phyloP scores from a whole-genome alignment of 2,797 vertebrate genomes.

The Anguilla megastoma region DNA sequence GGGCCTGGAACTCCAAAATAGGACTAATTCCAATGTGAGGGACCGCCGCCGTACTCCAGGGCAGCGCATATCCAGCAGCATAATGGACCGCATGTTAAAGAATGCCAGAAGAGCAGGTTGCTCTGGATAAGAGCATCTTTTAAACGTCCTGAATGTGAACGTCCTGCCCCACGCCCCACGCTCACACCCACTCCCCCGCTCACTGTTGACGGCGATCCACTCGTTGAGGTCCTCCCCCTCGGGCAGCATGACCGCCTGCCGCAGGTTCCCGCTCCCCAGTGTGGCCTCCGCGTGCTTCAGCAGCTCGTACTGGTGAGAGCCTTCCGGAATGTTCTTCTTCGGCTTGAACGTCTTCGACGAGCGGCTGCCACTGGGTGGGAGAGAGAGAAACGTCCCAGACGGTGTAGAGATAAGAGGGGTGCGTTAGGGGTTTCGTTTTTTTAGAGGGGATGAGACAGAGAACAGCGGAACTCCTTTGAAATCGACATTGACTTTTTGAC shows the following conservation, averaged over 20 bases:
- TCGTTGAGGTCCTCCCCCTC: slow-evolving; percentile 97
- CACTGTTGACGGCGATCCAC: slow-evolving; percentile 97
- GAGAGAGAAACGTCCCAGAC: slow-evolving; percentile 20
- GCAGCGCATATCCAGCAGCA: too few relatives aligned
- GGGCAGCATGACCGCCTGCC: slow-evolving; percentile 93
- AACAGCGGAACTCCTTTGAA: not conserved
- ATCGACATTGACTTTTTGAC: not conserved
- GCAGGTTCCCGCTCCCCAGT: slow-evolving; percentile 89
- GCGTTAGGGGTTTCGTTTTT: not conserved
- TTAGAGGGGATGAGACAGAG: not conserved
- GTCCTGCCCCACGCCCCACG: too few relatives aligned
- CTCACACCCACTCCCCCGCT: slow-evolving; percentile 58
- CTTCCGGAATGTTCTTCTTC: slow-evolving; percentile 95
- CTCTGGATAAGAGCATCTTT: too few relatives aligned
- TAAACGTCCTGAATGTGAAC: too few relatives aligned
- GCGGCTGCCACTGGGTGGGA: slow-evolving; percentile 79
- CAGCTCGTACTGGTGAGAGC: slow-evolving; percentile 94
- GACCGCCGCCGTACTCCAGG: too few relatives aligned
- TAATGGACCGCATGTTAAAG: too few relatives aligned
- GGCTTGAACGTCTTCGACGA: slow-evolving; percentile 97
- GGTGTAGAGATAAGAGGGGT: not conserved
- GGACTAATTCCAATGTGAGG: too few relatives aligned
- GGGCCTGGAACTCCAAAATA: too few relatives aligned
- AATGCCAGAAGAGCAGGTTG: too few relatives aligned
- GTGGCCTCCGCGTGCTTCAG: slow-evolving; percentile 94